These are phyloP conservation scores for Ptychobarbus kaznakovi DNA, from an alignment of 2,797 vertebrate genomes.

Conservation along the genomic window DNA sequence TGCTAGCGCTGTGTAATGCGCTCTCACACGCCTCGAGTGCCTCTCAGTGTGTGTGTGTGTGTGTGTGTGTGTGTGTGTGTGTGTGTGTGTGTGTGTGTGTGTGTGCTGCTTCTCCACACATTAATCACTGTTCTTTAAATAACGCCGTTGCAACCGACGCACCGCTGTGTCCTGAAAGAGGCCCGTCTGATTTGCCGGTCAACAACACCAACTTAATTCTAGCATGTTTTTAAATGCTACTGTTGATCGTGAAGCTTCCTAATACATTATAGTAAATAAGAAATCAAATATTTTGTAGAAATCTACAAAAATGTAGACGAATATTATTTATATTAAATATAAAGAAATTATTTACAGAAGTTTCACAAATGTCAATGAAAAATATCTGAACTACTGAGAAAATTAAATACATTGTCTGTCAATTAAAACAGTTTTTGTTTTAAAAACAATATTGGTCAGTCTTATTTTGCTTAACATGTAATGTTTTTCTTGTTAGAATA, in stretches of 20 bases:
- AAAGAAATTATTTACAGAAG: not conserved
- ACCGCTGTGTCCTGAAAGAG: constrained; percentile 70
- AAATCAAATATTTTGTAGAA: not conserved
- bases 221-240: constrained; percentile 64
- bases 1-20: constrained; percentile 75
- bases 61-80: constrained; percentile 34
- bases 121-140: constrained; percentile 85
- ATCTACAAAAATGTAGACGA: not conserved
- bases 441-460: not conserved
- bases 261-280: not conserved
- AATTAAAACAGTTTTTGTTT: no score
- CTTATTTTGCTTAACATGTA: not conserved
- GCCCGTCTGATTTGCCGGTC: constrained; percentile 73
- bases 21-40: constrained; percentile 66
- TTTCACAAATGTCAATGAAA: not conserved
- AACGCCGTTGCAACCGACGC: constrained; percentile 79
- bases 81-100: constrained; percentile 60
- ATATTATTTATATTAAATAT: not conserved
- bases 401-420: not conserved
- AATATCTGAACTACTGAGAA: not conserved
- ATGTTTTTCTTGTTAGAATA: no score
- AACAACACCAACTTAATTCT: constrained; percentile 66
- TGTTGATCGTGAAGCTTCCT: not conserved
- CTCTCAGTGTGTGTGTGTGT: constrained; percentile 70
- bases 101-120: constrained; percentile 66